Evolutionary conservation across 1,140 invertebrate species (phyloP).

Genomic region (Heliconius melpomene): DNA sequence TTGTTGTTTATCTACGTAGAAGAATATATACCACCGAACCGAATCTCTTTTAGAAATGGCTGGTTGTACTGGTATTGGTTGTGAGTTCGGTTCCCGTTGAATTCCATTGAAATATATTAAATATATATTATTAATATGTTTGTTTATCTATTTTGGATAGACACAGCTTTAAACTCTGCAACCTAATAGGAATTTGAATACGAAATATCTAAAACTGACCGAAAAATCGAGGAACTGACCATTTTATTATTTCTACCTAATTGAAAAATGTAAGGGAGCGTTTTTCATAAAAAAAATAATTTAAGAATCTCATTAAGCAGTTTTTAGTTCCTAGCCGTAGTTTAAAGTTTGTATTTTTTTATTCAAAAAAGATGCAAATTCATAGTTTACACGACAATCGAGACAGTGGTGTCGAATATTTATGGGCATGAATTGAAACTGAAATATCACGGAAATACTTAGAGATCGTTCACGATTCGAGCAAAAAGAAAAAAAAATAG

Average conservation of each 20-base stretch:
- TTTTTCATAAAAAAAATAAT: neutral
- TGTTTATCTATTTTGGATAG: too few relatives aligned
- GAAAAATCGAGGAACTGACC: too few relatives aligned
- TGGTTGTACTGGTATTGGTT: neutral
- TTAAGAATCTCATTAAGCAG: neutral
- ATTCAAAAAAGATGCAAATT: slow-evolving; percentile 44
- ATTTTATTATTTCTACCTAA: too few relatives aligned
- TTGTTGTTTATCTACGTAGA: neutral
- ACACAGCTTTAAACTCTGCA: too few relatives aligned
- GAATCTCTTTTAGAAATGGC: neutral
- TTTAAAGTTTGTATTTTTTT: slow-evolving; percentile 1
- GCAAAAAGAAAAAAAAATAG: too few relatives aligned
- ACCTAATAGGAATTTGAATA: too few relatives aligned
- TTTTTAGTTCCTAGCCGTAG: neutral
- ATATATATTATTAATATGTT: too few relatives aligned
- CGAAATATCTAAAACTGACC: too few relatives aligned
- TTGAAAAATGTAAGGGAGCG: too few relatives aligned
- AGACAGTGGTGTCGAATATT: slow-evolving; percentile 29
- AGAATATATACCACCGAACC: neutral
- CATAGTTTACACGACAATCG: slow-evolving; percentile 37
- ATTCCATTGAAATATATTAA: too few relatives aligned
- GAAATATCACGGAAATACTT: neutral
- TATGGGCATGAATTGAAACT: neutral
- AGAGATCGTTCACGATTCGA: too few relatives aligned
- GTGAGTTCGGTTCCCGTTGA: neutral